Percentiles rank a stretch among this genome's conserved stretches.
Conservation (phyloP, 2,797 vertebrate genomes). For the Mionectes olivaceus region DNA sequence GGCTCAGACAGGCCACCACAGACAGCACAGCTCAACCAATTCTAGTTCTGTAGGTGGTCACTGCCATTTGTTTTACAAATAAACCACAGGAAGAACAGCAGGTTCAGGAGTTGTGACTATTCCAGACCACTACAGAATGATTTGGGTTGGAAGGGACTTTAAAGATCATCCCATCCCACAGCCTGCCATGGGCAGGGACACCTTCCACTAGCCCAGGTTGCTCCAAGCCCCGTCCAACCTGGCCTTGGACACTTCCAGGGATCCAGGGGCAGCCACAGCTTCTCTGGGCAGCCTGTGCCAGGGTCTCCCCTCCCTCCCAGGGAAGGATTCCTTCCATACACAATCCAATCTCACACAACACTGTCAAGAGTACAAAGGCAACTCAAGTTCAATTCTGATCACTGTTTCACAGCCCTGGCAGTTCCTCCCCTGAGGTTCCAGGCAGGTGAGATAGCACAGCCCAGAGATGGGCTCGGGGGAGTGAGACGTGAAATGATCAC, state of each 20-base stretch:
- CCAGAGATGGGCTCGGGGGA: background rate
- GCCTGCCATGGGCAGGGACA: background rate
- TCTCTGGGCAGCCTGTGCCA: background rate
- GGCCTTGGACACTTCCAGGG: background rate
- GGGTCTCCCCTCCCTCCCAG: background rate
- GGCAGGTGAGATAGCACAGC: background rate
- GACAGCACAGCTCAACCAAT: background rate
- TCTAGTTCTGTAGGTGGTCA: background rate
- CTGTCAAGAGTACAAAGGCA: background rate
- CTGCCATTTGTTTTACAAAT: background rate
- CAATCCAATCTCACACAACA: background rate
- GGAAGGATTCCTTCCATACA: background rate
- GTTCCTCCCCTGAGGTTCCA: accelerated
- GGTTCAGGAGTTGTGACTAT: background rate
- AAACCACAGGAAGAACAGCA: background rate
- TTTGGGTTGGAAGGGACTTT: background rate
- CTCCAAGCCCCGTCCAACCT: accelerated
- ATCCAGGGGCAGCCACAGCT: background rate
- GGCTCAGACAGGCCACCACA: background rate
- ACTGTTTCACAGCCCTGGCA: background rate
- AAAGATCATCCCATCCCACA: accelerated
- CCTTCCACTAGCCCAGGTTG: accelerated
- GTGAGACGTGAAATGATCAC: background rate
- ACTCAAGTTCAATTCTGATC: background rate
- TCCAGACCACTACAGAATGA: too few species aligned